phyloP scores from a whole-genome alignment of 2,888 invertebrate species.

The Drosophila villosipedis region DNA sequence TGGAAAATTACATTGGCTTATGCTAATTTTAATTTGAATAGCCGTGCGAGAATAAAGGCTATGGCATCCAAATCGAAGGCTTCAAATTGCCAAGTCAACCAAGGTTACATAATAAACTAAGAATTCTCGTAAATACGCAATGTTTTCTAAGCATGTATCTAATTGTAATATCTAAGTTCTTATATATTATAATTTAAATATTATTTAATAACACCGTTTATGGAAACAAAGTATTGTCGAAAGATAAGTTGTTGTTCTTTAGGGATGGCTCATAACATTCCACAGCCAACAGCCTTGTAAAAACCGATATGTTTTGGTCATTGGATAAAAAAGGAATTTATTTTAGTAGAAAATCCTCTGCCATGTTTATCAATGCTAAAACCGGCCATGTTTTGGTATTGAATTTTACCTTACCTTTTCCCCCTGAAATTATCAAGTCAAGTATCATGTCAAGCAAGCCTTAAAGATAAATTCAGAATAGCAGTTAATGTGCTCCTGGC shows the following conservation, averaged over 20 bases:
- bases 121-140: background rate
- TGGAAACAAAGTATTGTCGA: background rate
- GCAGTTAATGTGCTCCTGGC: conserved; percentile 14
- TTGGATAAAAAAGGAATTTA: background rate
- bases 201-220: background rate
- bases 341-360: background rate
- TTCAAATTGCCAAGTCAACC: conserved; percentile 7
- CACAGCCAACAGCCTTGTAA: background rate
- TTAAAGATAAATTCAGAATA: conserved; percentile 1
- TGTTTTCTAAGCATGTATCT: background rate
- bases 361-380: background rate
- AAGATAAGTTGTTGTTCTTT: background rate
- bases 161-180: background rate
- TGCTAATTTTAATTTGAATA: conserved; percentile 76
- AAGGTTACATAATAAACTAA: background rate
- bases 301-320: background rate
- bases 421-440: conserved; percentile 6
- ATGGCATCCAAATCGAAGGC: conserved; percentile 4
- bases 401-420: background rate
- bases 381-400: too few species aligned
- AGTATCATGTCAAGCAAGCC: conserved; percentile 18
- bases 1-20: conserved; percentile 75
- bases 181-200: background rate
- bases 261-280: background rate
- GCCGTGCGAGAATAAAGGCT: conserved; percentile 68